Percentiles rank a stretch among this genome's conserved stretches.
Conservation (phyloP, 2,888 invertebrate species). For the Melanostoma scalare region DNA sequence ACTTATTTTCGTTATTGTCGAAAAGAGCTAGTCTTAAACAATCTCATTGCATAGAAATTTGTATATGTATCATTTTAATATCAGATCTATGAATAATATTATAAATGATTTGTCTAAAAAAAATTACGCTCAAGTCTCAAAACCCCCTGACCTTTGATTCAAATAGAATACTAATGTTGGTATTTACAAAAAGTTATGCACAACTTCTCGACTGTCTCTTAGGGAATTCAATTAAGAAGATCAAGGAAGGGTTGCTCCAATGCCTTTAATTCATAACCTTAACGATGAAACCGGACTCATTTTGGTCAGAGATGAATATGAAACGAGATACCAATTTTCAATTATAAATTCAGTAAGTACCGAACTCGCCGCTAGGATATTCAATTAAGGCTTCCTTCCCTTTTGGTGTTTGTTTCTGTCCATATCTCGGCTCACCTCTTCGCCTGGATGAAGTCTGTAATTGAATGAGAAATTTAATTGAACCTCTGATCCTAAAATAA, state of each 20-base stretch:
- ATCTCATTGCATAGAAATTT: too few relatives aligned
- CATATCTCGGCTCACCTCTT: conserved; percentile 51
- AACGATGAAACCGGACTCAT: conserved; percentile 39
- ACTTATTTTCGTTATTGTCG: too few relatives aligned
- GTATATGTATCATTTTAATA: too few relatives aligned
- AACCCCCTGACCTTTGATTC: too few relatives aligned
- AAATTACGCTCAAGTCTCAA: too few relatives aligned
- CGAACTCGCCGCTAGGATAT: conserved; percentile 59
- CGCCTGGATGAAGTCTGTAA: conserved; percentile 62
- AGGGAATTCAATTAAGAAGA: neutral
- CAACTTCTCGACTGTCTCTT: too few relatives aligned
- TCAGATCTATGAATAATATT: too few relatives aligned
- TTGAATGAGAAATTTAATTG: conserved; percentile 70
- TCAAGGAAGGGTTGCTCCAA: conserved; percentile 10
- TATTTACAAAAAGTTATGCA: too few relatives aligned
- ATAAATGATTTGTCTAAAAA: too few relatives aligned
- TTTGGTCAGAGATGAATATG: conserved; percentile 52
- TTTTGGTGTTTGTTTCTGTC: conserved; percentile 43
- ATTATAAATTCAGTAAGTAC: conserved; percentile 65
- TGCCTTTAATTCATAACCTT: conserved; percentile 1
- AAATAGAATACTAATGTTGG: too few relatives aligned
- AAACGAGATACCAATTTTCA: conserved; percentile 61
- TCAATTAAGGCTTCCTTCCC: conserved; percentile 64
- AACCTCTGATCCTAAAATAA: conserved; percentile 69
- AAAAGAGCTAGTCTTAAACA: too few relatives aligned